Evolutionary conservation across 1,140 invertebrate species (phyloP).

Genomic region (Idris sp.): DNA sequence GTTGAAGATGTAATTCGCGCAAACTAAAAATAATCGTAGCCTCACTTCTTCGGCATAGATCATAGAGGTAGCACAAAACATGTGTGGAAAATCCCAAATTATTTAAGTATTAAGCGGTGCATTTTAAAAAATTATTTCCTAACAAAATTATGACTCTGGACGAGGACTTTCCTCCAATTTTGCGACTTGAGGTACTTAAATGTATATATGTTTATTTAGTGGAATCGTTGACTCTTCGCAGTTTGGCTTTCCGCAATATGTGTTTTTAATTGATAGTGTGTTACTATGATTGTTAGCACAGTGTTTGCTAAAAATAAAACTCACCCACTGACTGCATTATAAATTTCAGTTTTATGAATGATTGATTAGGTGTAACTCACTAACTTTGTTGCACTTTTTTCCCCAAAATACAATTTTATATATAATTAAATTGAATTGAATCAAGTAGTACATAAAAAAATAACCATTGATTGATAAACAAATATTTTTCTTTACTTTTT

Average conservation of each 20-base stretch:
- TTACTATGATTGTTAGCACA: conserved; percentile 35
- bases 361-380: not conserved
- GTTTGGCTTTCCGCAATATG: conserved; percentile 20
- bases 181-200: conserved; percentile 73
- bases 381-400: conserved; percentile 1
- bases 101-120: conserved; percentile 67
- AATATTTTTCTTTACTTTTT: no score
- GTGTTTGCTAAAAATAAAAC: conserved; percentile 48
- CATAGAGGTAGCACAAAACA: conserved; percentile 63
- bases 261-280: conserved; percentile 42
- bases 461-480: no score
- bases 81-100: conserved; percentile 63
- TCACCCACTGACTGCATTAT: conserved; percentile 11
- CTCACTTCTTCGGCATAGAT: conserved; percentile 69
- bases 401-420: not conserved
- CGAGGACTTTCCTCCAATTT: conserved; percentile 68
- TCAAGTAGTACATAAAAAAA: no score
- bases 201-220: conserved; percentile 18
- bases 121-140: conserved; percentile 67
- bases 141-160: conserved; percentile 71
- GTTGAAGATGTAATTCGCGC: conserved; percentile 55
- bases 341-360: conserved; percentile 33
- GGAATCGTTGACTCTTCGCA: conserved; percentile 5
- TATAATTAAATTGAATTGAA: not conserved
- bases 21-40: conserved; percentile 72